Percentiles rank a stretch among this genome's conserved stretches.
Evolutionary conservation across 2,113 vertebrate genomes (phyloP).

Genomic region (Grantiella picta): DNA sequence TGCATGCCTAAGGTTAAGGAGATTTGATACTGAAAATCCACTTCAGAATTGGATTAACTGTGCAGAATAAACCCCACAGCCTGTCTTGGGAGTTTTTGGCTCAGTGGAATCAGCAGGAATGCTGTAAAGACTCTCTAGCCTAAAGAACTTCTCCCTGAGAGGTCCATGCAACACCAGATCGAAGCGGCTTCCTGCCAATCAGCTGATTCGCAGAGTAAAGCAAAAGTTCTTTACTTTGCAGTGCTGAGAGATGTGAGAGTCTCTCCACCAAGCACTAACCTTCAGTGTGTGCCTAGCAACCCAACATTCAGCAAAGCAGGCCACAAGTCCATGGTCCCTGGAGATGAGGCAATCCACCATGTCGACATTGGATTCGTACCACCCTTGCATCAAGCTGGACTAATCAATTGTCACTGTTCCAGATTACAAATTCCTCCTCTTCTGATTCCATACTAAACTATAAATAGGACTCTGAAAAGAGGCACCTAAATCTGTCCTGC

Average conservation of each 20-base stretch:
- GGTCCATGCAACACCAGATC: not conserved
- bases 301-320: not conserved
- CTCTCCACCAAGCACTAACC: not conserved
- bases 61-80: not conserved
- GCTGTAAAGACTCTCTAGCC: not conserved
- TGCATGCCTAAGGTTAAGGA: slow-evolving; percentile 41
- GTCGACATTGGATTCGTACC: not conserved
- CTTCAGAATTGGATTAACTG: slow-evolving; percentile 52
- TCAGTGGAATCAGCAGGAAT: not conserved
- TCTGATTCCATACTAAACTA: not conserved
- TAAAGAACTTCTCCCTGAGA: not conserved
- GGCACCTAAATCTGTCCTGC: not conserved
- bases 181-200: not conserved
- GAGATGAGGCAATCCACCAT: not conserved
- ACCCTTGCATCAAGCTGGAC: not conserved
- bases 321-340: not conserved
- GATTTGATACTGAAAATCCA: slow-evolving; percentile 58
- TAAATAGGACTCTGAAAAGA: not conserved
- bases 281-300: not conserved
- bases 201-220: not conserved
- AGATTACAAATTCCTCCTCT: not conserved
- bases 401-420: not conserved
- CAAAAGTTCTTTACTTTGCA: not conserved
- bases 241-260: not conserved
- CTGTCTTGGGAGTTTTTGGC: not conserved